Evolutionary conservation across 2,797 vertebrate species (phyloP).

Genomic region (Anniella stebbinsi): DNA sequence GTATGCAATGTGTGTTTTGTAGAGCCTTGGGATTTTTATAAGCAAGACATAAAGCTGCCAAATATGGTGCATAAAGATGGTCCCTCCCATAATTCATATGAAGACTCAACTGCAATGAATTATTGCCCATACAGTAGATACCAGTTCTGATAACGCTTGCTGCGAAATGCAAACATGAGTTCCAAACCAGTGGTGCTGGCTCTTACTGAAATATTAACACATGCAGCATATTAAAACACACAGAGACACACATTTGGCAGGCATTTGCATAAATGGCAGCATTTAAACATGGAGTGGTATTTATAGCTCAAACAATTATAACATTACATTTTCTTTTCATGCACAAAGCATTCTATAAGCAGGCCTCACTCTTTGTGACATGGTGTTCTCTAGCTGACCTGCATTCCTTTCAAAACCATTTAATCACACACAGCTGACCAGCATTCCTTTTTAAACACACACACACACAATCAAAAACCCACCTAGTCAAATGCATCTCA

Average conservation of each 20-base stretch:
- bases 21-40: not conserved
- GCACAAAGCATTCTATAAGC: not conserved
- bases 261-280: slow-evolving; percentile 42
- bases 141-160: slow-evolving; percentile 36
- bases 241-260: slow-evolving; percentile 19
- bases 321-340: slow-evolving; percentile 49
- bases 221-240: slow-evolving; percentile 28
- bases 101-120: slow-evolving; percentile 8
- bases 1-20: not conserved
- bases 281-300: slow-evolving; percentile 52
- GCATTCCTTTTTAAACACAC: slow-evolving; percentile 63
- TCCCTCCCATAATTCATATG: slow-evolving; percentile 30
- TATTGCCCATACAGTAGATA: not conserved
- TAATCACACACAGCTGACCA: slow-evolving; percentile 76
- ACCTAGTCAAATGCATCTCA: slow-evolving; percentile 70
- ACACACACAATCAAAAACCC: slow-evolving; percentile 46
- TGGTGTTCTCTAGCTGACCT: slow-evolving; percentile 65
- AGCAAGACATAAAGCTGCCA: not conserved
- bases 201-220: slow-evolving; percentile 46
- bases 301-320: slow-evolving; percentile 61
- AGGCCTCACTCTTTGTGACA: slow-evolving; percentile 36
- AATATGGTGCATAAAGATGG: slow-evolving; percentile 28
- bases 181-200: slow-evolving; percentile 34
- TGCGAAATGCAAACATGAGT: slow-evolving; percentile 33
- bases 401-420: slow-evolving; percentile 73